Evolutionary conservation across 2,888 invertebrate genomes (phyloP).

Genomic region (Cancer borealis): DNA sequence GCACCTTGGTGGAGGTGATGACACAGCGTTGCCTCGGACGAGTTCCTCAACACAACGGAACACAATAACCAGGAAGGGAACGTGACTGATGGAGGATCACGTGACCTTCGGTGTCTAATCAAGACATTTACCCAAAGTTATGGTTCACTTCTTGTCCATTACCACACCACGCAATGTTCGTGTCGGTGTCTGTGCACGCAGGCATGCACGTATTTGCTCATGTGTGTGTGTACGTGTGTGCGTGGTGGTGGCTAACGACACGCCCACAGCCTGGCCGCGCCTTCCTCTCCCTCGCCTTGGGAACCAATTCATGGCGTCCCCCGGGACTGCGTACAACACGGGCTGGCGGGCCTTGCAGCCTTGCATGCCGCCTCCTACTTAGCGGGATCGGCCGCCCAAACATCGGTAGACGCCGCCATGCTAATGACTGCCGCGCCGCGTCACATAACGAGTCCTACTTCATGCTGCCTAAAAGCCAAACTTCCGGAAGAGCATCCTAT

Average conservation of each 20-base stretch:
- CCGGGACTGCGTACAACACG: background rate
- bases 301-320: background rate
- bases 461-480: background rate
- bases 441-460: background rate
- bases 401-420: background rate
- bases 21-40: too few species aligned
- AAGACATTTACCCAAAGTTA: background rate
- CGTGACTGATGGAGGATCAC: background rate
- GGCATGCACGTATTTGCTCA: background rate
- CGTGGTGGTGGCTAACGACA: background rate
- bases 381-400: background rate
- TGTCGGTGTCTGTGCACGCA: background rate
- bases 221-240: constrained; percentile 31
- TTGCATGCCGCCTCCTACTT: background rate
- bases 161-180: constrained; percentile 1
- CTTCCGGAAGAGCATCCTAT: background rate
- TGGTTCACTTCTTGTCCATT: constrained; percentile 12
- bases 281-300: background rate
- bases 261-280: background rate
- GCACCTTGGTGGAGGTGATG: too few species aligned
- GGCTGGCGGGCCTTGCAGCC: background rate
- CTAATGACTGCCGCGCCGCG: background rate
- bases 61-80: background rate
- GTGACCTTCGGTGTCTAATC: background rate
- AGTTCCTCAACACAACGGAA: background rate